Base-by-base conservation (phyloP, 2,113 vertebrate genomes). In the Callopanchax toddi region DNA sequence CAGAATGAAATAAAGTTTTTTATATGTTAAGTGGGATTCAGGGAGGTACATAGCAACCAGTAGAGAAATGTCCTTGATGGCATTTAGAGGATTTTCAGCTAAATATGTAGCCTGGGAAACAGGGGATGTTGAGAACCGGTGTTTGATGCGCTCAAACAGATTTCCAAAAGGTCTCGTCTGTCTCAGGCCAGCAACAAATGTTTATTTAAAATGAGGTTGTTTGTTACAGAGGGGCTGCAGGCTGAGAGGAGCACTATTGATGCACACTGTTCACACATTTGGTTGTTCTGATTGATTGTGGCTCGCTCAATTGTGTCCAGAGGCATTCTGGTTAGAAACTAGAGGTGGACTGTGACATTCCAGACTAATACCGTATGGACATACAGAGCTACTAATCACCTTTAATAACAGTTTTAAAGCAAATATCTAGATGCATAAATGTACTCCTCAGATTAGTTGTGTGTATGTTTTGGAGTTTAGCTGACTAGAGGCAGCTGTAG, bases 31-130 rank as follows among this genome's bases (percentile, higher is more conserved):
- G 46, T 25, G 46, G 29, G 44, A 34, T 34, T 26, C 13, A 62
- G 26, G 16, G n/a, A 49, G 42, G 16, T n/a, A 4, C 20, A 16
- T 23, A 32, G 43, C 17, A 42, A 34, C 13, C 43, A 62, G 11
- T 34, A 15, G 54, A 40, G 67, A 61, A 54, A 32, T 21, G 58
- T 69, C 57, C 50, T 3, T 26, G 36, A 48, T 18, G 42, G 6
- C 29, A 70, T 61, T 48, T 70, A 53, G 20, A 60, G 16, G 52
- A 11, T 22, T 53, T 36, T 53, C 21, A 13, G 18, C 18, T 46
- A 9, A 34, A 46, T 22, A 46, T 46, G 13, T 46, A 46, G 26
- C 43, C 42, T 60, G 57, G 43, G 42, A 46, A 46, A 11, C 13
- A 46, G 26, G 15, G 23, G 43, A 18, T 34, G 34, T 11, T 60